Base-by-base conservation (phyloP, 2,797 vertebrate species). In the Sebastes cheni region DNA sequence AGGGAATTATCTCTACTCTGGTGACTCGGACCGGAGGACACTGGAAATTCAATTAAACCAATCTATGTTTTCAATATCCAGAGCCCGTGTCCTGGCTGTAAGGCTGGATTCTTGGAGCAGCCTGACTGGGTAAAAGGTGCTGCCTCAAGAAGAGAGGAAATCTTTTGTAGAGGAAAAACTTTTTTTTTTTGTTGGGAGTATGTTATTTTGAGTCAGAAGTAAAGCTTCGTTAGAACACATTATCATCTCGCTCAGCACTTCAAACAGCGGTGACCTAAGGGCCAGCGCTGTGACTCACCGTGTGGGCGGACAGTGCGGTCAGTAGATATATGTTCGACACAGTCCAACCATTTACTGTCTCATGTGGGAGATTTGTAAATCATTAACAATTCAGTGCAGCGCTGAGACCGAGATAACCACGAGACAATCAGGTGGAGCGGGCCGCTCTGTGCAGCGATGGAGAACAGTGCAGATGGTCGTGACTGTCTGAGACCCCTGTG, bases 11-110 rank as follows among this genome's bases (percentile, higher is more conserved):
- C 91, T 93, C 88, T 92, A 91, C 94, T 95, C 93, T 89, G 88
- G 75, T 95, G 92, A 93, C 86, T 93, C 60, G 32, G 80, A 91
- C 86, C 82, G 80, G 79, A 93, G 80, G 86, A 94, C 82, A 91
- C 79, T 93, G 87, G 86, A 95, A 94, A 95, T 94, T 95, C 92
- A 94, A 94, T 95, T 94, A 93, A 95, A 94, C 78, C 90, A 89
- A 95, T 94, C 91, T 92, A 91, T 91, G 86, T 91, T 91, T 83
- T 86, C 72, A 76, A 84, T 85, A 83, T 79, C 82, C 70, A 88
- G 30, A 78, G 80, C 75, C 72, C 67, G 76, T 46, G 46, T 79
- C 58, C 46, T 54, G 69, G 80, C 72, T 74, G 62, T 77, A 65
- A 22, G 23, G 70, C 30, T 29, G 50, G 18, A 73, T 71, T 75